Base-by-base conservation (phyloP, 2,797 vertebrate species). In the Myotis planiceps region DNA sequence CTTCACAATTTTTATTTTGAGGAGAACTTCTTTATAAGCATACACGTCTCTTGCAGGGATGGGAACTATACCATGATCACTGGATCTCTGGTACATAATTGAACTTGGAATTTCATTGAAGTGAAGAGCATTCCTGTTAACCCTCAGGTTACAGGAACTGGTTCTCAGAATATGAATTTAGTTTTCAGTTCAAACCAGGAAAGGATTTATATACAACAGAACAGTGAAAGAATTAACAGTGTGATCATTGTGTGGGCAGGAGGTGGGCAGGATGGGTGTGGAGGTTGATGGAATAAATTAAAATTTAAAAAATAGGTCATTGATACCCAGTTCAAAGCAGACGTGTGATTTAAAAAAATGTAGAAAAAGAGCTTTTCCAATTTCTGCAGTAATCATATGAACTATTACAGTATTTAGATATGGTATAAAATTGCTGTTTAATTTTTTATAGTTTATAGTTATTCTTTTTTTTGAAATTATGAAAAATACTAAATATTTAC, bases 151-250 rank as follows among this genome's bases (percentile, higher is more conserved):
- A 63, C 1, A 82, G 32, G 27, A 82, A 76, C 34, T 58, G 9
- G 68, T 94, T 96, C 85, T 10, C 10, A 85, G 63, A 95, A 95
- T 81, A 90, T 39, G 53, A 83, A 95, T 93, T 87, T 51, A 90
- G 58, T 88, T 85, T 95, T 96, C 42, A 93, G 74, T n/a, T 97
- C 84, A 94, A 88, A 53, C 0, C 1, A 39, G 3, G 9, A 53
- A 39, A 34, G 0, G 1, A 49, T 79, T 74, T 72, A 75, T 32
- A 79, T n/a, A 8, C 14, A 75, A 12, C 9, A 71, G 2, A 90
- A 14, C 2, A 80, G 5, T 82, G 6, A 27, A 88, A 39, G 3
- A 25, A 29, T 58, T 86, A 71, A 66, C 16, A 18, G n/a, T 65
- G 60, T 65, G 7, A n/a, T 32, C 15, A 65, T 32, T 32, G 63